These are phyloP conservation scores for Harpegnathos saltator DNA, from an alignment of 1,140 invertebrate species.

Conservation along the genomic window DNA sequence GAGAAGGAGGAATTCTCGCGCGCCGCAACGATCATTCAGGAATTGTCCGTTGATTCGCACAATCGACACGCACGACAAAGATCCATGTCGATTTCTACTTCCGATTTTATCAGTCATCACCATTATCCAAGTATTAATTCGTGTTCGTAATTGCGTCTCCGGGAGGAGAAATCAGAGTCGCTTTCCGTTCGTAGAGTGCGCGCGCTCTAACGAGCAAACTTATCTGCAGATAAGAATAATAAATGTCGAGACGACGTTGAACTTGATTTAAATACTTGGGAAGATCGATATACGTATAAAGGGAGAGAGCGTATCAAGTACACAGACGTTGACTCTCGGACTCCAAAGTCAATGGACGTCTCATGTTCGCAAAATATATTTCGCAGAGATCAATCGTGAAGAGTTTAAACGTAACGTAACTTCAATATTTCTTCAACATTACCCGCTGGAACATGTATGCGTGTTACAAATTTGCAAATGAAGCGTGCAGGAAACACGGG, in stretches of 20 bases:
- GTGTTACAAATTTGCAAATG: not conserved
- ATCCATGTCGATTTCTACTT: not conserved
- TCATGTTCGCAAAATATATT: too few relatives aligned
- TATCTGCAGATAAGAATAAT: constrained; percentile 25
- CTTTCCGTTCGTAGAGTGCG: not conserved
- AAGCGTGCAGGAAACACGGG: not conserved
- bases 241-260: constrained; percentile 3
- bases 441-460: too few relatives aligned
- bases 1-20: not conserved
- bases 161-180: not conserved
- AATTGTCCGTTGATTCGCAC: constrained; percentile 40
- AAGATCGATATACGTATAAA: not conserved
- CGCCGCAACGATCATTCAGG: constrained; percentile 18
- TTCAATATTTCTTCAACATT: not conserved
- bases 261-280: not conserved
- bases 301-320: not conserved
- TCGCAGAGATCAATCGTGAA: not conserved
- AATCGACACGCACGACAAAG: constrained; percentile 24
- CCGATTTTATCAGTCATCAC: not conserved
- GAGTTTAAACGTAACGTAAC: not conserved
- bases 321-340: not conserved
- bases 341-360: not conserved
- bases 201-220: not conserved
- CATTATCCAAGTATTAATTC: too few relatives aligned
- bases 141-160: not conserved